Percentiles rank a stretch among this genome's conserved stretches.
Evolutionary conservation across 2,888 invertebrate genomes (phyloP).

Genomic region (Apodemia hepburni): DNA sequence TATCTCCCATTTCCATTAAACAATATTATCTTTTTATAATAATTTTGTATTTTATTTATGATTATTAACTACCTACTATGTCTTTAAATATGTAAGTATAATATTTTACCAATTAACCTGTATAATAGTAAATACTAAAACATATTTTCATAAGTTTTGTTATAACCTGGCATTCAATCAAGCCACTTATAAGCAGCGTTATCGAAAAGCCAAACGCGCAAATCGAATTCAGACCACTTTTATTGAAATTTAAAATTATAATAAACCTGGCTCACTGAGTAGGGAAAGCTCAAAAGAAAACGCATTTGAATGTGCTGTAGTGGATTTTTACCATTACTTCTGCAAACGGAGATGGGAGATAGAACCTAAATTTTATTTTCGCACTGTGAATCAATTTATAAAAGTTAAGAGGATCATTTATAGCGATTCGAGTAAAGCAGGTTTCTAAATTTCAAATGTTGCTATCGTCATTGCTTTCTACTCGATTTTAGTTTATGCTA

Average conservation of each 20-base stretch:
- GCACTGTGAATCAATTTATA: slow-evolving; percentile 8
- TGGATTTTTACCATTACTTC: slow-evolving; percentile 17
- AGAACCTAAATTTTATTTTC: slow-evolving; percentile 9
- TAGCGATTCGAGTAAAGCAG: neutral
- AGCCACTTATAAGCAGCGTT: slow-evolving; percentile 17
- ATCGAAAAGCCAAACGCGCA: slow-evolving; percentile 17
- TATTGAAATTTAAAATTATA: slow-evolving; percentile 33
- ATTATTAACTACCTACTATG: too few species aligned
- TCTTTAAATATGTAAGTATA: too few species aligned
- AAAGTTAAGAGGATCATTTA: slow-evolving; percentile 3
- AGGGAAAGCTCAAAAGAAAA: slow-evolving; percentile 21
- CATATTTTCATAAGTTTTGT: neutral
- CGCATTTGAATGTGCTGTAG: slow-evolving; percentile 30
- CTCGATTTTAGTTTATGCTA: neutral
- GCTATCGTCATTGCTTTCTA: neutral
- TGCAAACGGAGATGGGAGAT: slow-evolving; percentile 13
- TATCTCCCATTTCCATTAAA: slow-evolving; percentile 12
- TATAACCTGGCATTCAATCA: neutral
- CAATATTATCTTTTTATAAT: too few species aligned
- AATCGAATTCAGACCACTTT: slow-evolving; percentile 27
- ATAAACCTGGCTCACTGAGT: slow-evolving; percentile 24
- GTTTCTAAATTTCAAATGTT: neutral
- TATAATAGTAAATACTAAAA: neutral
- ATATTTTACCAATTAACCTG: too few species aligned
- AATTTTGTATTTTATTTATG: too few species aligned